Conservation (phyloP, 2,888 invertebrate genomes). For the Lathronympha strigana region DNA sequence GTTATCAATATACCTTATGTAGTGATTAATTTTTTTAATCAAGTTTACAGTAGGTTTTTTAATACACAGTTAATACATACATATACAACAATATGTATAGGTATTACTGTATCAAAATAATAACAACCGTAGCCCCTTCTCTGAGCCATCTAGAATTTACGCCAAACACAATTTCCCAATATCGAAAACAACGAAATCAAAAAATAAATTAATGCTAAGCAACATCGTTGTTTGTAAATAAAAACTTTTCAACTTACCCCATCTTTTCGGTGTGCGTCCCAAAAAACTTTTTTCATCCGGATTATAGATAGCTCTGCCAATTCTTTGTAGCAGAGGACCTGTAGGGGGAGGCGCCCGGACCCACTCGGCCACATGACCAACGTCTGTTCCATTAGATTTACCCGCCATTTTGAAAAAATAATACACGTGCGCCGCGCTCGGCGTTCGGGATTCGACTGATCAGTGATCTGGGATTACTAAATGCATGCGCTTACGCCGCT, state of each 20-base stretch:
- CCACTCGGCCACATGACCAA: conserved; percentile 58
- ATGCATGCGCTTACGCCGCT: conserved; percentile 26
- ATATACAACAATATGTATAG: too few relatives aligned
- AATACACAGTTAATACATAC: too few relatives aligned
- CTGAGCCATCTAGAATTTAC: conserved; percentile 12
- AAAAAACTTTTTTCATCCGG: conserved; percentile 71
- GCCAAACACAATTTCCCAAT: background rate
- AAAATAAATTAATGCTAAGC: background rate
- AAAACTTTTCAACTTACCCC: conserved; percentile 65
- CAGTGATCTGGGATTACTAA: conserved; percentile 10
- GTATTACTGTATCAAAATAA: too few relatives aligned
- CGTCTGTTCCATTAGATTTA: conserved; percentile 70
- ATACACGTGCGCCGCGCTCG: background rate
- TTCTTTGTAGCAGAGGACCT: conserved; percentile 57
- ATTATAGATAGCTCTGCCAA: conserved; percentile 66
- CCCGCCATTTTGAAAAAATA: conserved; percentile 54
- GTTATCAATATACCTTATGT: too few relatives aligned
- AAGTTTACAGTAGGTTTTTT: too few relatives aligned
- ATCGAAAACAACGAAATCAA: background rate
- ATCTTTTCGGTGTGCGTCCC: conserved; percentile 73
- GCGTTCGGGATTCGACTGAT: conserved; percentile 25
- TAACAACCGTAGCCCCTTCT: background rate
- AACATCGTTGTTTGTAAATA: background rate
- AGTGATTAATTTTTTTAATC: too few relatives aligned
- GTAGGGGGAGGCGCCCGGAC: conserved; percentile 66